These are phyloP conservation scores for Mythimna ferrago DNA, from an alignment of 2,888 invertebrate species.

Conservation along the genomic window DNA sequence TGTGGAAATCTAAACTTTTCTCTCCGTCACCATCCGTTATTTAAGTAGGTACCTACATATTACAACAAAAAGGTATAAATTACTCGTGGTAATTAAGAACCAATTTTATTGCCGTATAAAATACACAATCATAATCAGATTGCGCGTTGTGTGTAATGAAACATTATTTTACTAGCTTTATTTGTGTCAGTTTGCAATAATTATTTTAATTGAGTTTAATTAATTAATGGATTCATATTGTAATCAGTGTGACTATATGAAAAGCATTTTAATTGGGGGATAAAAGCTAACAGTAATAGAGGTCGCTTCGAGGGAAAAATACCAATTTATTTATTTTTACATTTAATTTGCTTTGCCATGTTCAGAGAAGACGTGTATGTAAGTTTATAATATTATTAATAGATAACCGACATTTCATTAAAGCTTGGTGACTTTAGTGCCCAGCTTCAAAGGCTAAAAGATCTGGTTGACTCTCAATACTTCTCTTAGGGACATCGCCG, in stretches of 20 bases:
- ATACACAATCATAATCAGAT: background rate
- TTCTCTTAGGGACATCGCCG: background rate
- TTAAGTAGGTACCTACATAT: background rate
- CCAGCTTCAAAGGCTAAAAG: background rate
- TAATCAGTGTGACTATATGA: background rate
- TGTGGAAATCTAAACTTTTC: too few species aligned
- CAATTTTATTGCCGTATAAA: background rate
- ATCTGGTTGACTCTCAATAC: background rate
- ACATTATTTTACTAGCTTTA: background rate
- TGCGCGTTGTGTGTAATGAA: background rate
- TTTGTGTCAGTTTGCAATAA: constrained; percentile 16
- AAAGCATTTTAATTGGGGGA: background rate
- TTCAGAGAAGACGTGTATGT: background rate
- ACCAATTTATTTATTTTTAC: too few species aligned
- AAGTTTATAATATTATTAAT: background rate
- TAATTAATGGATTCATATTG: constrained; percentile 1
- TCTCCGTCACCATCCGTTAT: background rate
- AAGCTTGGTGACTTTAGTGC: background rate
- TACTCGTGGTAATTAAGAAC: background rate
- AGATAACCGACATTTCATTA: background rate
- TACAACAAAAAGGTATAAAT: background rate
- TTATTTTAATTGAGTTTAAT: constrained; percentile 21
- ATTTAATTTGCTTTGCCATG: too few species aligned
- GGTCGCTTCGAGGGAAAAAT: background rate
- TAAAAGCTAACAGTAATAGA: background rate